phyloP scores from a whole-genome alignment of 2,113 vertebrate genomes.

The Festucalex cinctus region DNA sequence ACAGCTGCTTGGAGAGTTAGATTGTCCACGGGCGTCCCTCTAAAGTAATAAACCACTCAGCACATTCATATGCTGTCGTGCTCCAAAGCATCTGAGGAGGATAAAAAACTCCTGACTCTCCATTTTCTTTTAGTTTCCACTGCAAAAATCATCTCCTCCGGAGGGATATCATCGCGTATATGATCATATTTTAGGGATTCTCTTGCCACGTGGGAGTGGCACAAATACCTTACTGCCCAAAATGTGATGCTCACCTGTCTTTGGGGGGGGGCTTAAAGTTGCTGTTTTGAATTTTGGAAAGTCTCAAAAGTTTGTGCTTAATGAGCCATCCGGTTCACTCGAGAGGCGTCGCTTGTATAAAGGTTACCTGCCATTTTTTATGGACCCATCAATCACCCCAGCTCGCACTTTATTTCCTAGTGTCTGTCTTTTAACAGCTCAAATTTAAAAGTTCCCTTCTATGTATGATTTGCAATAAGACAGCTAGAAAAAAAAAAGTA shows the following conservation, averaged over 20 bases:
- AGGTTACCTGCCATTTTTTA: not conserved
- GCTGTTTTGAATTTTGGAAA: not conserved
- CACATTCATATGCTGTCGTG: slow-evolving; percentile 16
- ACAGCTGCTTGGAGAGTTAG: slow-evolving; percentile 40
- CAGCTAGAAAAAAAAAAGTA: not conserved
- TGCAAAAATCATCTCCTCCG: slow-evolving; percentile 11
- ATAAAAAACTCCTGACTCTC: slow-evolving; percentile 8
- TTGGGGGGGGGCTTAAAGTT: not conserved
- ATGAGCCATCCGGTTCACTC: not conserved
- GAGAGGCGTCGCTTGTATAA: not conserved
- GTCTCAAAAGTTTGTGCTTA: not conserved
- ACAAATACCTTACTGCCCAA: not conserved
- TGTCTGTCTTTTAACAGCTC: not conserved
- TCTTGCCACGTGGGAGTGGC: not conserved
- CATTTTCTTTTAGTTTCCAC: not conserved
- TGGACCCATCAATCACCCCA: not conserved
- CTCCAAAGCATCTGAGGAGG: slow-evolving; percentile 41
- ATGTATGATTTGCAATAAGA: not conserved
- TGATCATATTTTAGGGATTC: not conserved
- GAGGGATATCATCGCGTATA: not conserved
- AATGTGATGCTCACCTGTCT: not conserved
- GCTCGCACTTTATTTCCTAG: not conserved
- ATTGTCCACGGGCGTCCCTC: slow-evolving; percentile 28
- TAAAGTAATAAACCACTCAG: slow-evolving; percentile 38
- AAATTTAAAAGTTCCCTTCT: not conserved